Evolutionary conservation across 2,113 vertebrate genomes (phyloP).

Genomic region (Laterallus jamaicensis): DNA sequence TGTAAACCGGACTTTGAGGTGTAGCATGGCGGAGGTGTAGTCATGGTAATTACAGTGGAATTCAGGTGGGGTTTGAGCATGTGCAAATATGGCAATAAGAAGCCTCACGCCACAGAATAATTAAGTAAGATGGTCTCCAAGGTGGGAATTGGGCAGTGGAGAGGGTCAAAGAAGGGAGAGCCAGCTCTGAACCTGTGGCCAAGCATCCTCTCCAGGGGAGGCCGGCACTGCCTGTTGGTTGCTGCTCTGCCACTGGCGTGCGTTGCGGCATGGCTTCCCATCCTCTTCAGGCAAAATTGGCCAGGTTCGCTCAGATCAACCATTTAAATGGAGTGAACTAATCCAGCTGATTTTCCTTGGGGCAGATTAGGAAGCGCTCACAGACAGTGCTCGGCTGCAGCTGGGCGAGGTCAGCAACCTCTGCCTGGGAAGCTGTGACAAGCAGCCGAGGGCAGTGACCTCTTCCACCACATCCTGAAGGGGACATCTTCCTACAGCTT

Average conservation of each 20-base stretch:
- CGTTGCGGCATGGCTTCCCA: fast-evolving
- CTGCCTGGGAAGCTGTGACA: fast-evolving
- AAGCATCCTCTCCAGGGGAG: fast-evolving
- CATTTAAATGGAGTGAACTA: background rate
- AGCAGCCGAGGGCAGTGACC: background rate
- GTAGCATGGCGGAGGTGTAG: background rate
- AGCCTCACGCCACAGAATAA: background rate
- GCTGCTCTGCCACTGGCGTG: fast-evolving
- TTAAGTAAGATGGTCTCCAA: background rate
- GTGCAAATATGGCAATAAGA: conserved; percentile 22
- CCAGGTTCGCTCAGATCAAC: background rate
- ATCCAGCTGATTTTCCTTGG: background rate
- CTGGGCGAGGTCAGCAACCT: background rate
- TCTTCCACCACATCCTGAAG: background rate
- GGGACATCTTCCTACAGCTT: background rate
- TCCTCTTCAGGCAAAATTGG: background rate
- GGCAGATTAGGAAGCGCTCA: background rate
- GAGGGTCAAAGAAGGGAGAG: background rate
- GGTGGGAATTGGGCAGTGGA: background rate
- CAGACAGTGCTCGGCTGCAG: background rate
- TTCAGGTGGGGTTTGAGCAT: conserved; percentile 2
- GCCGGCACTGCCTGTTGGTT: fast-evolving
- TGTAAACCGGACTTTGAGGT: background rate
- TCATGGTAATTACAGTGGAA: conserved; percentile 59
- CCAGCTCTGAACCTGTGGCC: background rate